Evolutionary conservation across 1,140 invertebrate genomes (phyloP), one percentile per base, ranked within the genome.

Genomic region (Periplaneta americana): DNA sequence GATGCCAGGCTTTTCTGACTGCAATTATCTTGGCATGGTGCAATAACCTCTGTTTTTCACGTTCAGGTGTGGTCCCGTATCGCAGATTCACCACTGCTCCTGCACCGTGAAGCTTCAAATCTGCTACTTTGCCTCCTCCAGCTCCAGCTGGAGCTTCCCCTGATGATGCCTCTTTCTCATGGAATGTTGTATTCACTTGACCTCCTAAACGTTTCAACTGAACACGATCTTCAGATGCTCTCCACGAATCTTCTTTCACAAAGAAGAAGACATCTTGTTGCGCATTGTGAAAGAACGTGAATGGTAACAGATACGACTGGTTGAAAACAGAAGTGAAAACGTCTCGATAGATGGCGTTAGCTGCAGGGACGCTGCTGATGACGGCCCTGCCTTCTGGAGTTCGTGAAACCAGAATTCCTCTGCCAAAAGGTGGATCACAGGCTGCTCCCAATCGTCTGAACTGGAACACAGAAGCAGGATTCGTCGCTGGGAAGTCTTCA

Each of bases 271-370:
- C 94, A 86, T 98, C 97, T 86, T 97, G 96, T 84, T 95, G 93
- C 2, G 94, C 94, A 75, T 94, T 96, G 87, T 98, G 96, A 2
- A 97, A 94, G 85, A 97, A 96, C 4, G 95, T 95, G 85, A 98
- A 95, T 74, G 96, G 95, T 74, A 99, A 89, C 83, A 98, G 91
- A 85, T 94, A 94, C 0, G 97, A 97, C 81, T 95, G 92, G 87
- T 99, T 98, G 86, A 99, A 96, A 0, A 99, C 96, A 2, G 96
- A 96, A 0, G 96, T 97, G 85, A 98, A 96, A 0, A 98, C 96
- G 87, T 98, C 96, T n/a, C 94, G 91, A 85, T 96, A 95, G 84
- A 97, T 96, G 22, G 95, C 91, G 86, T 97, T 97, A 0, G 96
- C 95, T 0, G 95, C 94, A 11, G 95, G 95, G 2, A 96, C 95